Evolutionary conservation across 2,113 vertebrate genomes (phyloP).

Genomic region (Notechis scutatus): DNA sequence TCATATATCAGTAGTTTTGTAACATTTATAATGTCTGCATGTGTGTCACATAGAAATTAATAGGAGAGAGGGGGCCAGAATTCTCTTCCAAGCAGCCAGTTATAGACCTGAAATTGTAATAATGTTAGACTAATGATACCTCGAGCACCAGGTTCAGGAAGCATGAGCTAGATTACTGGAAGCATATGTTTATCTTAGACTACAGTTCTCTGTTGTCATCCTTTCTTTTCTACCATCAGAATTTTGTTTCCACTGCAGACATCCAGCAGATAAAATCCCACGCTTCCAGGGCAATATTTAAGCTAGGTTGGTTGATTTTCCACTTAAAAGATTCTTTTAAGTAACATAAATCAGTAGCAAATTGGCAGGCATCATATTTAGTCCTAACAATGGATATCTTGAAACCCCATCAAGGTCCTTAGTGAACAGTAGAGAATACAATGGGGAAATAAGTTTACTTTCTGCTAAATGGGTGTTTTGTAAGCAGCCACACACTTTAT

Average conservation of each 20-base stretch:
- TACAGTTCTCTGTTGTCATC: neutral
- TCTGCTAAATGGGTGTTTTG: neutral
- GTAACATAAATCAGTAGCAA: neutral
- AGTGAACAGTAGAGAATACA: neutral
- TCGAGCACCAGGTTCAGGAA: neutral
- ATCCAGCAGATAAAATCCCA: neutral
- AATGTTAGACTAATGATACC: neutral
- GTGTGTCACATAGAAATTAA: neutral
- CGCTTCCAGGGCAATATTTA: neutral
- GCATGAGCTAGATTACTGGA: neutral
- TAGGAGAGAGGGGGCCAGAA: neutral
- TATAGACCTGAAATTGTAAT: neutral
- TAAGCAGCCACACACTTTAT: neutral
- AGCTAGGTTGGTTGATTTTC: neutral
- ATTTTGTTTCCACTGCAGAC: neutral
- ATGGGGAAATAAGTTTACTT: neutral
- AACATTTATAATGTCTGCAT: neutral
- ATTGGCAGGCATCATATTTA: neutral
- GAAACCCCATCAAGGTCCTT: neutral
- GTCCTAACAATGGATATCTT: neutral
- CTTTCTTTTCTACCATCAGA: neutral
- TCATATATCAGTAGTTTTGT: neutral
- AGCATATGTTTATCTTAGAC: neutral
- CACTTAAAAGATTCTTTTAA: neutral
- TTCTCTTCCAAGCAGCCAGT: neutral